phyloP scores from a whole-genome alignment of 1,140 invertebrate species.

The Macrocentrus cingulum region DNA sequence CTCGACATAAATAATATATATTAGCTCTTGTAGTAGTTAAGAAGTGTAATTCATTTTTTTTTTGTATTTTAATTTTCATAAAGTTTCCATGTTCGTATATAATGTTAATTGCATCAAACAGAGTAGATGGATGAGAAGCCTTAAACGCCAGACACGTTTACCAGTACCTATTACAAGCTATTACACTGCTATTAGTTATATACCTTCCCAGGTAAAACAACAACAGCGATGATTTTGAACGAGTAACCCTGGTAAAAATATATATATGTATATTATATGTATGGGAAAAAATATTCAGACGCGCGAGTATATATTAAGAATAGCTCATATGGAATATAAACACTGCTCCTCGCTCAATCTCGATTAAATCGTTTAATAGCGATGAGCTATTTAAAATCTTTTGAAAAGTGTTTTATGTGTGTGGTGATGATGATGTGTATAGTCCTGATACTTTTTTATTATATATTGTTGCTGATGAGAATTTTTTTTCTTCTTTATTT shows the following conservation, averaged over 20 bases:
- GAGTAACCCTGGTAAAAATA: conserved; percentile 5
- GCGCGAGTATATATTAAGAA: too few species aligned
- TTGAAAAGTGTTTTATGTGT: too few species aligned
- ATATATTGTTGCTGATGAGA: too few species aligned
- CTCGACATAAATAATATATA: not conserved
- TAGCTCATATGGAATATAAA: too few species aligned
- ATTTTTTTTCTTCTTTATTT: too few species aligned
- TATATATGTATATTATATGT: too few species aligned
- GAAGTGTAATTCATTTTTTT: not conserved
- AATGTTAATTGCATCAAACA: conserved; percentile 1
- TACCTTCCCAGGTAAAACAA: conserved; percentile 43
- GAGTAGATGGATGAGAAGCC: not conserved
- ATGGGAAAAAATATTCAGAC: too few species aligned
- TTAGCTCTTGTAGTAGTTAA: not conserved
- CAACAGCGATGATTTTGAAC: conserved; percentile 21
- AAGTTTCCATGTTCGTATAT: not conserved
- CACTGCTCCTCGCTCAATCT: too few species aligned
- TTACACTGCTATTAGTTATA: conserved; percentile 52
- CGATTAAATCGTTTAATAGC: too few species aligned
- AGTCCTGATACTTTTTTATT: too few species aligned
- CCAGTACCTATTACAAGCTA: conserved; percentile 47
- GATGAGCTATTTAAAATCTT: too few species aligned
- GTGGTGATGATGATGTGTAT: too few species aligned
- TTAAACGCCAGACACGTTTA: not conserved
- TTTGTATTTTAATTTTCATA: not conserved